Evolutionary conservation across 2,888 invertebrate genomes (phyloP).

Genomic region (Hypena proboscidalis): DNA sequence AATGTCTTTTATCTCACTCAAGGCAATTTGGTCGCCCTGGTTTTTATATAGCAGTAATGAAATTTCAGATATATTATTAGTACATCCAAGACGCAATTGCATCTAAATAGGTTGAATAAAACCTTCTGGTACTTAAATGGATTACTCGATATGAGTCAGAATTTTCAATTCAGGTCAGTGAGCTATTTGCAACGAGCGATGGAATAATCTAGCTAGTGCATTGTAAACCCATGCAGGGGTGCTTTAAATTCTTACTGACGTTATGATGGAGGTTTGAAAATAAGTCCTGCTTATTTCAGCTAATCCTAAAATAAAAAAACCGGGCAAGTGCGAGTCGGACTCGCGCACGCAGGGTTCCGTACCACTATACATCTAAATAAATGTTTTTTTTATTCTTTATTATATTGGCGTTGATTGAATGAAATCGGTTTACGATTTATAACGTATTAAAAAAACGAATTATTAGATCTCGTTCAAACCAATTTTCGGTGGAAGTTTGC

Average conservation of each 20-base stretch:
- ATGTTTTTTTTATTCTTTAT: too few relatives aligned
- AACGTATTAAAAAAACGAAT: too few relatives aligned
- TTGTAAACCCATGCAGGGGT: slow-evolving; percentile 20
- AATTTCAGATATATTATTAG: background rate
- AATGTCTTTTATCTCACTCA: too few relatives aligned
- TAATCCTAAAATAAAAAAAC: background rate
- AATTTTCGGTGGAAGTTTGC: too few relatives aligned
- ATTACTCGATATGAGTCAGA: slow-evolving; percentile 18
- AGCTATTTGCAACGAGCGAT: slow-evolving; percentile 28
- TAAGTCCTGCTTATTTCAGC: background rate
- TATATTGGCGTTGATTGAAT: too few relatives aligned
- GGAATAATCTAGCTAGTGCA: slow-evolving; percentile 36
- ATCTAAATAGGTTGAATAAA: slow-evolving; percentile 29
- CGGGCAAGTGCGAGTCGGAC: too few relatives aligned
- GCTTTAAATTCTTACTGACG: background rate
- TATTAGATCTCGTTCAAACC: too few relatives aligned
- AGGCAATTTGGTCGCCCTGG: too few relatives aligned
- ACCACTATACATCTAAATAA: too few relatives aligned
- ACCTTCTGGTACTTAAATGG: slow-evolving; percentile 23
- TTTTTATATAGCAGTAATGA: too few relatives aligned
- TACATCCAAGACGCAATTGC: slow-evolving; percentile 4
- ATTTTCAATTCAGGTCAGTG: slow-evolving; percentile 32
- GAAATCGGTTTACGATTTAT: too few relatives aligned
- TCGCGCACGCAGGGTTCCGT: too few relatives aligned
- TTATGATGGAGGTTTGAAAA: background rate